Conservation (phyloP, 2,888 invertebrate genomes). For the Reticulitermes lucifugus region DNA sequence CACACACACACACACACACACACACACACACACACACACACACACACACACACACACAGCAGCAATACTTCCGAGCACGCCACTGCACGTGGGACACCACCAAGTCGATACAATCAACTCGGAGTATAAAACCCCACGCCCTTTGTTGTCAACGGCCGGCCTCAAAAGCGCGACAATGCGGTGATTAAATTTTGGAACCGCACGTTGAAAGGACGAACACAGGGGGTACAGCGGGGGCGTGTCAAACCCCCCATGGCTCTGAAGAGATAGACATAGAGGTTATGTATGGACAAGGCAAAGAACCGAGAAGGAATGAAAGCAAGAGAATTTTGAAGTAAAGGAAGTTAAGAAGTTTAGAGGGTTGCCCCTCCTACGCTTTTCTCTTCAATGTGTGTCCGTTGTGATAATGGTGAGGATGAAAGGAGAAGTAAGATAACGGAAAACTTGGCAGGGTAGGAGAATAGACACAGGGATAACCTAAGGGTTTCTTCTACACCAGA, state of each 20-base stretch:
- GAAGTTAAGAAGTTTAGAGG: background rate
- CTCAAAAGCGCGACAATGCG: constrained; percentile 44
- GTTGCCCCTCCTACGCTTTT: background rate
- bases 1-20: too few species aligned
- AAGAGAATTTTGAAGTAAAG: constrained; percentile 33
- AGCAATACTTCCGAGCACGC: background rate
- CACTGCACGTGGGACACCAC: background rate
- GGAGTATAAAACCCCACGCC: constrained; percentile 33
- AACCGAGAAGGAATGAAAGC: constrained; percentile 22
- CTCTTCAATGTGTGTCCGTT: constrained; percentile 3
- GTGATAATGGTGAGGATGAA: constrained; percentile 37
- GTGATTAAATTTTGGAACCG: constrained; percentile 50
- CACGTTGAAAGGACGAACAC: constrained; percentile 11
- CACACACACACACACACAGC: too few species aligned
- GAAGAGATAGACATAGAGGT: constrained; percentile 5
- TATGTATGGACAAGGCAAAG: constrained; percentile 41
- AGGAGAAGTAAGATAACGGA: constrained; percentile 24
- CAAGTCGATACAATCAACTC: constrained; percentile 44
- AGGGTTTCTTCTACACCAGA: background rate
- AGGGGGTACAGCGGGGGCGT: background rate
- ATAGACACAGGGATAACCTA: constrained; percentile 38
- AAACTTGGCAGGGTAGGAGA: constrained; percentile 24
- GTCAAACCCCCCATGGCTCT: background rate
- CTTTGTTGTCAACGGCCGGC: constrained; percentile 39
- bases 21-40: too few species aligned